Evolutionary conservation across 2,797 vertebrate species (phyloP).

Genomic region (Schizothorax lantsangensis): DNA sequence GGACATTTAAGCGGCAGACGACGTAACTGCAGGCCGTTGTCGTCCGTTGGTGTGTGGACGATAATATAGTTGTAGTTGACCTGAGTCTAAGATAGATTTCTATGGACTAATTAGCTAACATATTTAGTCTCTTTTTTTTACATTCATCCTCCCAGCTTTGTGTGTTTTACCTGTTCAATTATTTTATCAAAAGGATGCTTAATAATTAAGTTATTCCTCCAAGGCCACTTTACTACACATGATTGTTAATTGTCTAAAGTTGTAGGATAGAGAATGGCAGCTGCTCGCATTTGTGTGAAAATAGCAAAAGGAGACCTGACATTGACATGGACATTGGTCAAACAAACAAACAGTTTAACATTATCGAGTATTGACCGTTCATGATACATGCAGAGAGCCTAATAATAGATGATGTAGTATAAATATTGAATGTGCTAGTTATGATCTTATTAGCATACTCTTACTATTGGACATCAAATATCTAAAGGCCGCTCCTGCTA

Average conservation of each 20-base stretch:
- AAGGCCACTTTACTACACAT: background rate
- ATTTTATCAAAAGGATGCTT: background rate
- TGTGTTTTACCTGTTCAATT: background rate
- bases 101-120: background rate
- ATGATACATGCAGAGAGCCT: background rate
- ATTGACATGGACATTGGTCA: background rate
- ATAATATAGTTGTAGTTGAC: background rate
- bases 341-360: background rate
- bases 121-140: background rate
- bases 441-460: background rate
- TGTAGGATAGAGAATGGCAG: no score
- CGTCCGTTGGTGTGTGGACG: background rate
- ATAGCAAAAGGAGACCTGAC: background rate
- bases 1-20: no score
- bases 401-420: background rate
- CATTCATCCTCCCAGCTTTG: background rate
- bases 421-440: background rate
- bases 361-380: background rate
- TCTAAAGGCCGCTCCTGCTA: background rate
- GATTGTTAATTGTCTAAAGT: no score
- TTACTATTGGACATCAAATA: background rate
- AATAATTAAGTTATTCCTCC: background rate
- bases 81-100: background rate
- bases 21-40: no score
- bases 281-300: no score